Conservation (phyloP, 2,113 vertebrate genomes). For the Neodon shergylaensis region DNA sequence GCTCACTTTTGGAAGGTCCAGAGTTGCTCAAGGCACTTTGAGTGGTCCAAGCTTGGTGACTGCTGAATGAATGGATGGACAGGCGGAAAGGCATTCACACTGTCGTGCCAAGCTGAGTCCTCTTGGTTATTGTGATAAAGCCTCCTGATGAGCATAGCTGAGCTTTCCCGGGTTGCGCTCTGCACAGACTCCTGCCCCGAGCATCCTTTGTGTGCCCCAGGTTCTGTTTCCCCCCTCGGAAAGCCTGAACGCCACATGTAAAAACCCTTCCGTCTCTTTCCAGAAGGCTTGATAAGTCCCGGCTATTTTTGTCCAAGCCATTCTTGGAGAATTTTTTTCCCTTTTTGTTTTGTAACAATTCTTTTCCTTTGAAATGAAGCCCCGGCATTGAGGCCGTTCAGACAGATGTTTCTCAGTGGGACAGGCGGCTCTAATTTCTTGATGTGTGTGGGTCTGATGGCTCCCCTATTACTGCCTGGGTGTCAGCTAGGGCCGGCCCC, state of each 20-base stretch:
- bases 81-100: background rate
- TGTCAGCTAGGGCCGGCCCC: background rate
- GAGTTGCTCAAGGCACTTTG: background rate
- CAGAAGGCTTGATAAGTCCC: background rate
- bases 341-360: slow-evolving; percentile 15
- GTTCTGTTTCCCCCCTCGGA: background rate
- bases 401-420: slow-evolving; percentile 45
- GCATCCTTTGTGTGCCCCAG: background rate
- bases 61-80: background rate
- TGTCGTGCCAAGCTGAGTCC: background rate
- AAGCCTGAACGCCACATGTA: background rate
- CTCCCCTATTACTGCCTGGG: background rate
- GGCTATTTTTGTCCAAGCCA: background rate
- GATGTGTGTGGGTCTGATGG: background rate
- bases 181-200: background rate
- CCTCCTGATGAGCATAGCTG: background rate
- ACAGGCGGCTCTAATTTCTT: slow-evolving; percentile 33
- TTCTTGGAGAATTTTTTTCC: background rate
- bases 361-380: slow-evolving; percentile 55
- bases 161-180: background rate
- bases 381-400: background rate
- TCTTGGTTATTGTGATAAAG: background rate
- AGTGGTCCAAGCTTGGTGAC: background rate
- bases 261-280: background rate
- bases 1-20: background rate